A percentile compares a stretch with the other conserved stretches of the same genome.
Evolutionary conservation across 2,113 vertebrate species (phyloP).

Genomic region (Neomonachus schauinslandi): DNA sequence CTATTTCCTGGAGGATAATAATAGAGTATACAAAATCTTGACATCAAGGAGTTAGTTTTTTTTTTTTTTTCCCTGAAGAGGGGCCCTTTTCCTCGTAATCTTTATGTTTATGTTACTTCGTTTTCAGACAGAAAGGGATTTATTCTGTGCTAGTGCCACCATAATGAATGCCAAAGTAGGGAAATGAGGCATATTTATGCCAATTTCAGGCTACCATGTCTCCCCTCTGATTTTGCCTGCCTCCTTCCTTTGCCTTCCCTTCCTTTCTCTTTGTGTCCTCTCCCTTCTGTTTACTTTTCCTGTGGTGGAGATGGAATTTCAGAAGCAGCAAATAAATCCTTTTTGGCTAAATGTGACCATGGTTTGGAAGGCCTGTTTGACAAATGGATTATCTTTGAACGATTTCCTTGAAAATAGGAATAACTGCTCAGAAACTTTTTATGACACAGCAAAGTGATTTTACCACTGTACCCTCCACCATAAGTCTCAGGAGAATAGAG

Average conservation of each 20-base stretch:
- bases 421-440: slow-evolving; percentile 40
- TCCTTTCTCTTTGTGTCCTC: not conserved
- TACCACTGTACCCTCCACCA: not conserved
- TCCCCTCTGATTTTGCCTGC: not conserved
- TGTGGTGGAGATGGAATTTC: not conserved
- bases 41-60: not conserved
- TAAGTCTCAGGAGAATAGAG: not conserved
- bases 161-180: not conserved
- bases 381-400: slow-evolving; percentile 53
- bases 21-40: not conserved
- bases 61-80: not conserved
- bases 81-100: not conserved
- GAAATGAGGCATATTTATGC: not conserved
- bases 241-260: not conserved
- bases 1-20: not conserved
- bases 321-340: slow-evolving; percentile 30
- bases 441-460: slow-evolving; percentile 20
- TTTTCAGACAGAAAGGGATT: not conserved
- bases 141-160: not conserved
- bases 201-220: not conserved
- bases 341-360: slow-evolving; percentile 22
- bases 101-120: not conserved
- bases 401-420: slow-evolving; percentile 46
- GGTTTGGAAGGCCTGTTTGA: slow-evolving; percentile 46
- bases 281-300: not conserved